phyloP scores from a whole-genome alignment of 2,888 invertebrate species.

The Yponomeuta sedellus region DNA sequence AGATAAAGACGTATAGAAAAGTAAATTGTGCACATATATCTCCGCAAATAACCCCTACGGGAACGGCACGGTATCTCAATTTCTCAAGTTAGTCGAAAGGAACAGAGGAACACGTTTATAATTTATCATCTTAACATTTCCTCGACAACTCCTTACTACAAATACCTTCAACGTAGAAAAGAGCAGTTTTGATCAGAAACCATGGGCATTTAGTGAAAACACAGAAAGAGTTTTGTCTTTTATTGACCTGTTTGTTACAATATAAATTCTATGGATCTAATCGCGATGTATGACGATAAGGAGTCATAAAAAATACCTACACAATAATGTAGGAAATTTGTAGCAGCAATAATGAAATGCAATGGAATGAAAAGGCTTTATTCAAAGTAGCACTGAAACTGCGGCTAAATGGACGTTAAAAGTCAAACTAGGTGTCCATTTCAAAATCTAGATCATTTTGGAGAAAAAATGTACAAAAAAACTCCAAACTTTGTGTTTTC shows the following conservation, averaged over 20 bases:
- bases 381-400: too few species aligned
- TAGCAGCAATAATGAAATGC: too few species aligned
- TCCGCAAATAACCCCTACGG: neutral
- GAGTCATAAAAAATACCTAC: too few species aligned
- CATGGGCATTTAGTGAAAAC: neutral
- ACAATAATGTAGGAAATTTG: too few species aligned
- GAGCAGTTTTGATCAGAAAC: neutral
- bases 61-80: neutral
- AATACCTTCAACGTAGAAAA: neutral
- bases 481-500: too few species aligned
- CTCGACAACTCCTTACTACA: neutral
- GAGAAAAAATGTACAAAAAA: too few species aligned
- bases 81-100: neutral
- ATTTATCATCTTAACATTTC: neutral
- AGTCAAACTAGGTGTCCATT: too few species aligned
- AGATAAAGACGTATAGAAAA: neutral
- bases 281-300: too few species aligned
- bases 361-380: too few species aligned
- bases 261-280: neutral
- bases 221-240: neutral
- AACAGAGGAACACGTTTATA: neutral
- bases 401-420: too few species aligned
- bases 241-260: neutral
- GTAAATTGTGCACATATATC: neutral
- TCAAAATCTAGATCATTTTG: too few species aligned